Evolutionary conservation across 2,888 invertebrate genomes (phyloP).

Genomic region (Listrodromus nycthemerus): DNA sequence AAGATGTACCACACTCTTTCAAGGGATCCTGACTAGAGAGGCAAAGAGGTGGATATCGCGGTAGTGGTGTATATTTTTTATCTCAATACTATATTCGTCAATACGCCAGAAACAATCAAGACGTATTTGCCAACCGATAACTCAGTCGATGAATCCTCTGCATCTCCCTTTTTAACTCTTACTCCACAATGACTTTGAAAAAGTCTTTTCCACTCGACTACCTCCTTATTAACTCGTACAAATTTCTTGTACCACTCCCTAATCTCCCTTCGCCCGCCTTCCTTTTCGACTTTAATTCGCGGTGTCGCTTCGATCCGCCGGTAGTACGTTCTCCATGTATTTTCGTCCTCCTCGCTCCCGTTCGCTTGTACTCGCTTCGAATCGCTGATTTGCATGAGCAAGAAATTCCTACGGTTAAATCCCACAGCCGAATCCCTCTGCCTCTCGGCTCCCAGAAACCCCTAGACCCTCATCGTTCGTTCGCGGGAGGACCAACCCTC

Average conservation of each 20-base stretch:
- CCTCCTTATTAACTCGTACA: conserved; percentile 79
- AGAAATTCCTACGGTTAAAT: conserved; percentile 80
- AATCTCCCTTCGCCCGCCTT: conserved; percentile 28
- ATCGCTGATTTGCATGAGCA: conserved; percentile 82
- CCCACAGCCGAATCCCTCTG: conserved; percentile 68
- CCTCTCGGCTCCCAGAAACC: conserved; percentile 45
- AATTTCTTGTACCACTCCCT: conserved; percentile 64
- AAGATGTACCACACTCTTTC: background rate
- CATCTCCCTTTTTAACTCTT: conserved; percentile 66
- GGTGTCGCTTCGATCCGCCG: conserved; percentile 47
- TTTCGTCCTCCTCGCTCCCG: conserved; percentile 37
- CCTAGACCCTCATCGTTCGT: conserved; percentile 68
- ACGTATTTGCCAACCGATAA: background rate
- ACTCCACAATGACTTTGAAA: conserved; percentile 76
- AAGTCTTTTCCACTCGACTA: conserved; percentile 72
- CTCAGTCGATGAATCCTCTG: too few species aligned
- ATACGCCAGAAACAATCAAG: background rate
- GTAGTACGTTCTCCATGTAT: conserved; percentile 31
- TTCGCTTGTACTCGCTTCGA: conserved; percentile 66
- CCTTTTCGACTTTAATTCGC: conserved; percentile 27
- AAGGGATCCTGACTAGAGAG: background rate
- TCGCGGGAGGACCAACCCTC: conserved; percentile 58
- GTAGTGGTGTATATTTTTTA: background rate
- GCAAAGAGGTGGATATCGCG: background rate
- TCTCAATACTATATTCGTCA: background rate